Evolutionary conservation across 1,140 invertebrate species (phyloP).

Genomic region (Melanaphis sacchari): DNA sequence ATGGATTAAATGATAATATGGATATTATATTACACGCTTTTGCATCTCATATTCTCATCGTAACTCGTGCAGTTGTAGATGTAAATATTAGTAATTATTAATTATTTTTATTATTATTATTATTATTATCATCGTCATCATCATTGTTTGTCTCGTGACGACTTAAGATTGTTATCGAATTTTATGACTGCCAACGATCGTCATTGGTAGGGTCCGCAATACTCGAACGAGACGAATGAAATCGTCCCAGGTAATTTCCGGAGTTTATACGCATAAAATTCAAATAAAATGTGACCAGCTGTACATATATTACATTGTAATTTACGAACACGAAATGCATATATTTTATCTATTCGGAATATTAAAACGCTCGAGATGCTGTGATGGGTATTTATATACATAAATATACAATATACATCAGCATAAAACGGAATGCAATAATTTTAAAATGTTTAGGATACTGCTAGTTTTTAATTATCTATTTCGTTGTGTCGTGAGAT

Average conservation of each 20-base stretch:
- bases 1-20: not conserved
- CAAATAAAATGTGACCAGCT: conserved; percentile 11
- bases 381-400: not conserved
- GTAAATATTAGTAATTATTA: not conserved
- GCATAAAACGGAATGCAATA: not conserved
- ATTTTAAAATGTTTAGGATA: not conserved
- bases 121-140: not conserved
- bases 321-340: not conserved
- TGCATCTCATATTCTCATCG: too few species aligned
- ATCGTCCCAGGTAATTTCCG: not conserved
- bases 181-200: not conserved
- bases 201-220: not conserved
- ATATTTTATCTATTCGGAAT: not conserved
- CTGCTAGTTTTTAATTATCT: not conserved
- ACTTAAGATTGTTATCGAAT: not conserved
- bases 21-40: not conserved
- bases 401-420: not conserved
- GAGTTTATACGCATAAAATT: not conserved
- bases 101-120: not conserved
- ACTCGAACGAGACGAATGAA: not conserved
- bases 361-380: not conserved
- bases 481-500: not conserved
- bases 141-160: not conserved
- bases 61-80: not conserved
- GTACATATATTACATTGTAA: not conserved